A percentile compares a stretch with the other conserved stretches of the same genome.
Evolutionary conservation across 2,113 vertebrate genomes (phyloP).

Genomic region (Dromas ardeola): DNA sequence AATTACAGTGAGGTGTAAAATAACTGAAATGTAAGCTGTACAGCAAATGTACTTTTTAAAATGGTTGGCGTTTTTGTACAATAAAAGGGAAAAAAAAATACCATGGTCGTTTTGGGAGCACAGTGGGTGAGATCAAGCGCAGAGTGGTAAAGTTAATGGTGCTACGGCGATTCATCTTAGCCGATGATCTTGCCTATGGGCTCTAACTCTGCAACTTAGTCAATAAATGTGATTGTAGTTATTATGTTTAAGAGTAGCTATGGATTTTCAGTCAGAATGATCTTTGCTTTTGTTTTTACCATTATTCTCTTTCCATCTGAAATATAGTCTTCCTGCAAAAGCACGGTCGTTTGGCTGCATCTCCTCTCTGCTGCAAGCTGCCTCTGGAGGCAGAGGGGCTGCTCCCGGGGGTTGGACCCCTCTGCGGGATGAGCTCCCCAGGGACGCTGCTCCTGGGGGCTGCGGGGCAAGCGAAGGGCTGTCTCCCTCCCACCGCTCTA

Average conservation of each 20-base stretch:
- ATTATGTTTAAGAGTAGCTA: constrained; percentile 10
- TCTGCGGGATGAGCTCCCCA: rapidly evolving
- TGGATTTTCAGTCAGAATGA: constrained; percentile 44
- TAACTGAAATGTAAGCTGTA: constrained; percentile 48
- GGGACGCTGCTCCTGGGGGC: background rate
- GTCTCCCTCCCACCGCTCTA: background rate
- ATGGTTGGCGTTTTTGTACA: background rate
- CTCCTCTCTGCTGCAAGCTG: background rate
- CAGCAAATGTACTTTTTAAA: background rate
- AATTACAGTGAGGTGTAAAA: constrained; percentile 46
- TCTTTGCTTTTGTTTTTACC: constrained; percentile 34
- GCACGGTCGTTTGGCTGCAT: background rate
- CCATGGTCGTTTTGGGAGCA: background rate
- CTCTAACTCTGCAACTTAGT: background rate
- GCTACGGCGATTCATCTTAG: background rate
- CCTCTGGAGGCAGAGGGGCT: background rate
- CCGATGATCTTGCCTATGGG: background rate
- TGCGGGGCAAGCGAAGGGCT: background rate
- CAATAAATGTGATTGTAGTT: background rate
- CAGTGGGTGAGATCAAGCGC: background rate
- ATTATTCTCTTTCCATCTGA: background rate
- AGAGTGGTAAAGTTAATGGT: background rate
- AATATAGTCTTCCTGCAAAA: rapidly evolving
- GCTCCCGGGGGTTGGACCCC: rapidly evolving
- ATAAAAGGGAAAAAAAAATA: background rate